Evolutionary conservation across 1,140 invertebrate genomes (phyloP).

Genomic region (Magallana gigas): DNA sequence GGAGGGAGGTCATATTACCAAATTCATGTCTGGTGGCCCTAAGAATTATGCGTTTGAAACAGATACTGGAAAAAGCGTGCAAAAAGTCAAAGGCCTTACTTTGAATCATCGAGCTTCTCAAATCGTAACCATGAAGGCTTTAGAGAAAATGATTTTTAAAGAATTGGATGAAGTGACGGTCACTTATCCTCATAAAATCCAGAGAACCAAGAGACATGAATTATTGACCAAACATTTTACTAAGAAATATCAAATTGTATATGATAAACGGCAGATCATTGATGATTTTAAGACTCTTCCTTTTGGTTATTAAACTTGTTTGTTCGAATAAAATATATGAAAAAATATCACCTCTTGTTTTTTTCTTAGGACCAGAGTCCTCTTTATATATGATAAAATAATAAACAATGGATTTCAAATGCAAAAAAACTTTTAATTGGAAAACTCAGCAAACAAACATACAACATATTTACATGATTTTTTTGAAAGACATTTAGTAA

Average conservation of each 20-base stretch:
- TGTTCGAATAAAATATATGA: too few species aligned
- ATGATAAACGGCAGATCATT: not conserved
- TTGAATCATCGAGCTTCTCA: constrained; percentile 6
- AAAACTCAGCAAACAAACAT: too few species aligned
- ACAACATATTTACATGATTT: too few species aligned
- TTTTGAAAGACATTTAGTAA: too few species aligned
- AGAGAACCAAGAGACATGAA: not conserved
- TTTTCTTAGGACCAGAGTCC: too few species aligned
- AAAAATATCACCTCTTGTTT: too few species aligned
- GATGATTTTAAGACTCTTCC: not conserved
- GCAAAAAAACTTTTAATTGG: too few species aligned
- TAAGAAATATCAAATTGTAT: not conserved
- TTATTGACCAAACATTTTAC: not conserved
- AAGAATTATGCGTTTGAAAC: constrained; percentile 44
- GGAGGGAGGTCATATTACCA: not conserved
- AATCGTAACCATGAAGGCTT: not conserved
- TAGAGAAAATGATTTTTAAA: not conserved
- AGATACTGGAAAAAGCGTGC: not conserved
- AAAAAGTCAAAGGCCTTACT: constrained; percentile 42
- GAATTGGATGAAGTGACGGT: not conserved
- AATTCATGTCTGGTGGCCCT: constrained; percentile 34
- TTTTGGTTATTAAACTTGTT: not conserved
- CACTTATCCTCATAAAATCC: not conserved
- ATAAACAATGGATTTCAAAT: too few species aligned
- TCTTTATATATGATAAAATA: too few species aligned